Evolutionary conservation across 1,140 invertebrate genomes (phyloP), one percentile per base, ranked within the genome.

Genomic region (Bombus difficillimus): DNA sequence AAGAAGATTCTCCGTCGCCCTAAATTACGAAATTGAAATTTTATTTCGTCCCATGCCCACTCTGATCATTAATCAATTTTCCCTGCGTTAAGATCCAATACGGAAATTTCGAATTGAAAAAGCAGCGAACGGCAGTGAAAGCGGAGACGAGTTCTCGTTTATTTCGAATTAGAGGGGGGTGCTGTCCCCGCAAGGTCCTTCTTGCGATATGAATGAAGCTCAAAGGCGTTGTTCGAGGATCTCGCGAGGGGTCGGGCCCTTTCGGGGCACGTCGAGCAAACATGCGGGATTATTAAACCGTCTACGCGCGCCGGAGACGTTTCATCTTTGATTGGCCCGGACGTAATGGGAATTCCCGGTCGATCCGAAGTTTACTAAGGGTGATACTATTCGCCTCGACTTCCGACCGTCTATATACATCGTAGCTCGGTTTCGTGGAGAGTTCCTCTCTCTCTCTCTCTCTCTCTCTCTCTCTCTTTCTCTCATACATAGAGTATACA

Each of bases 201-300:
- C 80, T 83, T 88, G 59, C 87, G 81, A 87, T 92, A 92, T 89
- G 90, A 92, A 92, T 91, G 86, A 88, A 87, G 85, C 85, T 93
- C 91, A 92, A 92, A 93, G 92, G 91, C 93, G 89, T 92, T 90
- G 89, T 90, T 91, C 91, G 86, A 89, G 75, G 87, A 64, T 75
- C 77, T 86, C 81, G 59, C 73, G 83, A 83, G 72, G 87, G 68
- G 81, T 53, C 80, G 43, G 80, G 83, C 86, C 83, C 87, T 91
- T 88, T 88, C 83, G 59, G 71, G 80, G 79, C 81, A 85, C 92
- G 86, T 57, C 86, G 87, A 87, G 92, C 91, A 93, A 94, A 94
- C 93, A 94, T 88, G 90, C 92, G 90, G 90, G 92, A 93, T 94
- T 93, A 93, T 93, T 93, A 93, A 92, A 91, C 88, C 92, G 84